A percentile compares a stretch with the other conserved stretches of the same genome.
Evolutionary conservation across 2,113 vertebrate genomes (phyloP).

Genomic region (Odontophorus gujanensis): DNA sequence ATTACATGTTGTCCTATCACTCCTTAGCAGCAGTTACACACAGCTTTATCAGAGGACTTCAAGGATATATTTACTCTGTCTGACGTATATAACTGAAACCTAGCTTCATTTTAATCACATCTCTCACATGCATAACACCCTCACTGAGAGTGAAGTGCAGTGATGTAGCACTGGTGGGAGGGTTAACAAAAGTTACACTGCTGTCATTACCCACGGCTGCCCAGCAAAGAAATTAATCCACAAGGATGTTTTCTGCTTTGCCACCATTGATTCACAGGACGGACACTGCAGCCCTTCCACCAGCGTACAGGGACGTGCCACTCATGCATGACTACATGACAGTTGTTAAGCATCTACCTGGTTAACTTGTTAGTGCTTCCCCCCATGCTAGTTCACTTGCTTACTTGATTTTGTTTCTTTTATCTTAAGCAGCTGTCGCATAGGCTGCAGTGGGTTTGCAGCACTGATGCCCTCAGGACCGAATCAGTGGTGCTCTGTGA

Average conservation of each 20-base stretch:
- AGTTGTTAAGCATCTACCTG: not conserved
- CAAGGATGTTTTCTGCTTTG: not conserved
- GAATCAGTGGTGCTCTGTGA: not conserved
- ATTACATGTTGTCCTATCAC: too few species aligned
- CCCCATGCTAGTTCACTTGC: not conserved
- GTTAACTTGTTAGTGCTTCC: not conserved
- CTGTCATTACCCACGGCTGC: not conserved
- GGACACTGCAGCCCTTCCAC: not conserved
- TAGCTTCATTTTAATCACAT: not conserved
- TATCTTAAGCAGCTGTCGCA: conserved; percentile 1
- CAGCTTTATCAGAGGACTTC: not conserved
- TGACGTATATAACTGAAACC: not conserved
- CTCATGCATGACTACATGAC: conserved; percentile 8
- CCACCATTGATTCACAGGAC: not conserved
- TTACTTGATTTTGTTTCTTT: conserved; percentile 9
- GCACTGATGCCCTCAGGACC: not conserved
- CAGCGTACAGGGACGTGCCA: not conserved
- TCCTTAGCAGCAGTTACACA: not conserved
- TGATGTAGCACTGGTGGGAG: not conserved
- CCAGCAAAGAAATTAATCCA: not conserved
- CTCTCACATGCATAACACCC: not conserved
- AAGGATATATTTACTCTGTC: not conserved
- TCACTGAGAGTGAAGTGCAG: not conserved
- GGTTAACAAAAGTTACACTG: not conserved
- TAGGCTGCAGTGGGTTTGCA: not conserved